Base-by-base conservation (phyloP, 2,888 invertebrate genomes). In the Panzeria rudis region DNA sequence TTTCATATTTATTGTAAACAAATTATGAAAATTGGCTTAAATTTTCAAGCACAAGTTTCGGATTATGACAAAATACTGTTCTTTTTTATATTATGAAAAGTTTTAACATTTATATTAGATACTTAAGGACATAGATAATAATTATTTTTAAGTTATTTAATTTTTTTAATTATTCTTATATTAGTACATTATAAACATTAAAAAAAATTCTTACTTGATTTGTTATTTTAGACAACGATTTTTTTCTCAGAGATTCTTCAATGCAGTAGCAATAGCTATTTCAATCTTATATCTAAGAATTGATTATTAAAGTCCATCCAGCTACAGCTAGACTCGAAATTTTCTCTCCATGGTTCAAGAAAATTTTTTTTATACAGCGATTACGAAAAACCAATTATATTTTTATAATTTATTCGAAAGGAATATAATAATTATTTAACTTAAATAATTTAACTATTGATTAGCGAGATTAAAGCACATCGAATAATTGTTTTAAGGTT, bases 51-150 rank as follows among this genome's bases (percentile, higher is more conserved):
- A 20, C 59, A 15, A n/a, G n/a, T 20, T 38, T 20, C 5, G 20
- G 32, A 59, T 68, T 35, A 61, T 81, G 72, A 41, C 32, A 76
- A 76, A 80, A 68, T 73, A 54, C 76, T 61, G 72, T 61, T 66
- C 3, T 8, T 50, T 50, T n/a, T 50, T 50, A 50, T 8, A 9
- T 20, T 7, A 17, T 8, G 7, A 29, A 3, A 13, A 52, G 1
- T 23, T 23, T 41, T 38, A 61, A 35, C n/a, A 56, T 6, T n/a
- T 13, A 0, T 2, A 4, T 81, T 78, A 85, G 81, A 81, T 85
- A 82, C 85, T 75, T 75, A 52, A 64, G 69, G 81, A 85, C 85
- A 85, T 75, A 32, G n/a, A 81, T 11, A 38, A 38, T 38, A 38
- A 38, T 38, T 11, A 29, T 29, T n/a, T n/a, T n/a, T n/a, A n/a